Base-by-base conservation (phyloP, 2,888 invertebrate genomes). In the Eledona agricola region DNA sequence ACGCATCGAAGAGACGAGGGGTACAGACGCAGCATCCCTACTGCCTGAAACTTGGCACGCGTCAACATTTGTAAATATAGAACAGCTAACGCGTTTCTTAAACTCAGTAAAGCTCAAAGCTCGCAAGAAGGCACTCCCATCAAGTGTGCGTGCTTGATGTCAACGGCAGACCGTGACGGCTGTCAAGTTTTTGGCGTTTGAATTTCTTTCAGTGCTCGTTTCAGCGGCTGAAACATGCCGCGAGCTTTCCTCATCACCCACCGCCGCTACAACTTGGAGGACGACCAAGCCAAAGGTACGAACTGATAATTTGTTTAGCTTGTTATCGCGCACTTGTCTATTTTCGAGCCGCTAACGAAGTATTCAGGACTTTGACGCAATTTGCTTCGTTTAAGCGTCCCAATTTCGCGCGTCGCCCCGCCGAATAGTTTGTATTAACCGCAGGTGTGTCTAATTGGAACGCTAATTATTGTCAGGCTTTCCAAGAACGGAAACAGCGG, bases 191-290 rank as follows among this genome's bases (percentile, higher is more conserved):
- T 2, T 31, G 31, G 5, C 11, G 17, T n/a, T n/a, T n/a, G n/a
- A n/a, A n/a, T n/a, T n/a, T n/a, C n/a, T 6, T 6, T 23, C 23
- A 9, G 6, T 23, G 3, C 6, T 2, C 6, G 3, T 9, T 28
- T 28, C 28, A 28, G 32, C 22, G 53, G 28, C 37, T 42, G 45
- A 45, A 53, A 60, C 75, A 85, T 85, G 85, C 85, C 85, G 62
- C 77, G 84, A 67, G 83, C 84, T 55, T 85, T 85, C 68, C 78
- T 85, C 38, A 81, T 84, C 67, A 83, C 83, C 9, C 83, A 83
- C 71, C 79, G 82, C 22, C 77, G 84, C 45, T 85, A 84, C 74
- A 77, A 77, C 64, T 62, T 70, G 11, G 73, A 74, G 42, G 74
- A 73, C 37, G 71, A 71, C 60, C 75, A 74, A 28, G 69, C 70